Conservation (phyloP, 2,888 invertebrate genomes). For the Brachypalpus laphriformis region DNA sequence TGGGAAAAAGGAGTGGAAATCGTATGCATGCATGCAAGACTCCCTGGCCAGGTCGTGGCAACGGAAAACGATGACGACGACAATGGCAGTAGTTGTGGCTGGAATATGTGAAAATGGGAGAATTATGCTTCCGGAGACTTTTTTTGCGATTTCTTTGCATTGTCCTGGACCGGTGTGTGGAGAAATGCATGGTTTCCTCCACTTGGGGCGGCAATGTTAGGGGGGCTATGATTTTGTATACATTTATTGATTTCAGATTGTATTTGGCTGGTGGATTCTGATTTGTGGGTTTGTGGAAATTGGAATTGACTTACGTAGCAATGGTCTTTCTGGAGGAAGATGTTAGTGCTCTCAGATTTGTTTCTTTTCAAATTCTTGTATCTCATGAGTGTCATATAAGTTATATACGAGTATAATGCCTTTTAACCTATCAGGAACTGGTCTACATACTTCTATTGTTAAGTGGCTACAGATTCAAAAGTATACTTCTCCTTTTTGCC, state of each 20-base stretch:
- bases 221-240: not conserved
- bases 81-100: not conserved
- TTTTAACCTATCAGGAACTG: too few species aligned
- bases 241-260: not conserved
- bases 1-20: constrained; percentile 42
- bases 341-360: too few species aligned
- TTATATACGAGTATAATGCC: too few species aligned
- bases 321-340: too few species aligned
- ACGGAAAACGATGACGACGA: constrained; percentile 21
- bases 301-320: not conserved
- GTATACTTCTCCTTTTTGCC: too few species aligned
- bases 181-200: constrained; percentile 12
- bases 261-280: not conserved
- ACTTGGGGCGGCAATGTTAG: not conserved
- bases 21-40: constrained; percentile 54
- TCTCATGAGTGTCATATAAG: too few species aligned
- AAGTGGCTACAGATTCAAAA: too few species aligned
- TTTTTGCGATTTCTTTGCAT: constrained; percentile 6
- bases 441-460: too few species aligned
- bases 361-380: too few species aligned
- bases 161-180: not conserved
- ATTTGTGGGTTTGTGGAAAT: not conserved
- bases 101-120: not conserved
- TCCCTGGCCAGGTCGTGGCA: constrained; percentile 6
- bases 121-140: constrained; percentile 33